Evolutionary conservation across 2,888 invertebrate species (phyloP), one percentile per base, ranked within the genome.

Genomic region (Meghimatium bilineatum): DNA sequence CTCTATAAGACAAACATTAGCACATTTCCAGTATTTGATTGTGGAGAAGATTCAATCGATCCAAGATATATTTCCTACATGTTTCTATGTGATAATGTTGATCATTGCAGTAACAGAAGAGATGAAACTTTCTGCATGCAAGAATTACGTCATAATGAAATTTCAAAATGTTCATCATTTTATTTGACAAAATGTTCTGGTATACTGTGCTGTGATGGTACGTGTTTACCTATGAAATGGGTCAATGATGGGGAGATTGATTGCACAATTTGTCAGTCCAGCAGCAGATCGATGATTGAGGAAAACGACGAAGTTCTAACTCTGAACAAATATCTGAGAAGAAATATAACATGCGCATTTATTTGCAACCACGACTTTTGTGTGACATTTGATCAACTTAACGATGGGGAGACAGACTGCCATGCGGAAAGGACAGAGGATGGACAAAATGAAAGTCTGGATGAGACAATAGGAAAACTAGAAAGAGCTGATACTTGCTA

Each of bases 191-290:
- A n/a, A 5, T n/a, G 23, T 63, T n/a, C n/a, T 2, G 34, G 44
- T 36, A 26, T 20, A 32, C 10, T 14, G 6, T 80, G 80, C n/a
- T 8, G 26, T 17, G 72, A 72, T 52, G 80, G 80, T 32, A 34
- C 66, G 0, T 80, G 72, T 80, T 23, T 80, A 8, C 71, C 56
- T 0, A 1, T 23, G 26, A 49, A 52, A 34, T 80, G 26, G 32
- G 3, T 80, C 20, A 34, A 49, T 23, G 80, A 80, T 36, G 71
- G 71, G 3, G 69, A 80, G 36, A 36, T 71, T n/a, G 80, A 80
- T 44, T 72, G 72, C 17, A 12, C 34, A 44, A 17, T 72, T 72
- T 44, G 14, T 23, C 6, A 5, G 1, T 1, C 5, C 10, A 38
- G 26, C 10, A 26, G 10, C 38, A 26, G 5, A 8, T 23, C 26